These are phyloP conservation scores for Prunella fulvescens DNA, from an alignment of 2,113 vertebrate genomes.

Conservation along the genomic window DNA sequence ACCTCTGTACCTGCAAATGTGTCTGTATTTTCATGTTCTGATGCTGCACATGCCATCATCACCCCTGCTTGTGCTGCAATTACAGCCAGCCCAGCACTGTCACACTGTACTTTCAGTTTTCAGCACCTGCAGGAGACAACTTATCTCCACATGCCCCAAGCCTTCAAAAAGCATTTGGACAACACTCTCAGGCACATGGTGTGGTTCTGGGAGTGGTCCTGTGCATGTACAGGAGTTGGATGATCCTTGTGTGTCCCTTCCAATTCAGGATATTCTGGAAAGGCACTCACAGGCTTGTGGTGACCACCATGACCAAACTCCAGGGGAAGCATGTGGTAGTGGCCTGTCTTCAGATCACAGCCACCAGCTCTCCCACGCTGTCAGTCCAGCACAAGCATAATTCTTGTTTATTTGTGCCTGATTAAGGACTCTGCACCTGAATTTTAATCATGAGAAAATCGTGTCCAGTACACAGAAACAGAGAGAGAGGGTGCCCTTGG, in stretches of 20 bases:
- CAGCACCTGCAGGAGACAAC: neutral
- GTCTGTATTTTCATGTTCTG: neutral
- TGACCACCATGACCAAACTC: neutral
- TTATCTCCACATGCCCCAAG: neutral
- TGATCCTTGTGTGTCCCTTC: neutral
- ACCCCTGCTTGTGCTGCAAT: rapidly evolving
- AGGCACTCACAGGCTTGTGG: rapidly evolving
- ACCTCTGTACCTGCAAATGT: neutral
- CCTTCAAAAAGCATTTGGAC: neutral
- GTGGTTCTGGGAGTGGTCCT: neutral
- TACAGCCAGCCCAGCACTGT: neutral
- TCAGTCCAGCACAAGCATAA: neutral
- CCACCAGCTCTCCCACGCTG: neutral
- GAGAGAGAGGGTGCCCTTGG: conserved; percentile 26
- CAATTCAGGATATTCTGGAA: neutral
- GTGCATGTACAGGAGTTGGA: too few relatives aligned
- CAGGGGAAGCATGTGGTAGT: neutral
- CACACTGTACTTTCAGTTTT: neutral
- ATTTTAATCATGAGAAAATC: conserved; percentile 57
- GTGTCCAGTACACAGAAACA: neutral
- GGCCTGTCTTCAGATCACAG: neutral
- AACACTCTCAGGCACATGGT: too few relatives aligned
- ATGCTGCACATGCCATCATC: neutral
- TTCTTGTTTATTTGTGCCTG: neutral
- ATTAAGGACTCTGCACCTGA: conserved; percentile 11